phyloP scores from a whole-genome alignment of 2,888 invertebrate species.

The Leucophenga maculata region DNA sequence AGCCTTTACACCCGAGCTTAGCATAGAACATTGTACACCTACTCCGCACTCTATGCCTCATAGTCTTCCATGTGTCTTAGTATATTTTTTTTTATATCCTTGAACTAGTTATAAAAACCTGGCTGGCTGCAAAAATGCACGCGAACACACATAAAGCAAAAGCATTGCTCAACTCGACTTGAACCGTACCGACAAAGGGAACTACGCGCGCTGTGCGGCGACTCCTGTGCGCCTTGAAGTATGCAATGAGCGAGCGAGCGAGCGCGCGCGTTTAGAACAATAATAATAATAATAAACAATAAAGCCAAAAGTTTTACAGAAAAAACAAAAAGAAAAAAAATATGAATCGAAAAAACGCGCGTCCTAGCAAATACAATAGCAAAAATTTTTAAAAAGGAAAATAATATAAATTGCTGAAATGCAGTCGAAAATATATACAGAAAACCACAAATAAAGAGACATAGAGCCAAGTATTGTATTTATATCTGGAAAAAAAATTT shows the following conservation, averaged over 20 bases:
- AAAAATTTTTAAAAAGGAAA: conserved; percentile 3
- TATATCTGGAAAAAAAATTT: too few species aligned
- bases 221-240: conserved; percentile 25
- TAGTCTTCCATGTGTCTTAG: conserved; percentile 11
- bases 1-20: too few species aligned
- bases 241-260: conserved; percentile 47
- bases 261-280: conserved; percentile 63
- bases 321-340: conserved; percentile 16
- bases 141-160: conserved; percentile 24
- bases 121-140: conserved; percentile 43
- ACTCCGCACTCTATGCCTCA: too few species aligned
- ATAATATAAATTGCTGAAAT: conserved; percentile 49
- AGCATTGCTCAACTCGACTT: conserved; percentile 19
- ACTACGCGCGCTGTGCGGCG: neutral
- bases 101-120: conserved; percentile 52
- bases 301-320: conserved; percentile 39
- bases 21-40: too few species aligned
- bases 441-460: conserved; percentile 28
- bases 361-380: too few species aligned
- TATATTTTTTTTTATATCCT: conserved; percentile 55
- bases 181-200: neutral
- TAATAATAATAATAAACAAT: conserved; percentile 66
- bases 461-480: conserved; percentile 22
- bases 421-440: conserved; percentile 37
- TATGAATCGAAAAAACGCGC: neutral